phyloP scores from a whole-genome alignment of 2,113 vertebrate species.

The Gobiocypris rarus region DNA sequence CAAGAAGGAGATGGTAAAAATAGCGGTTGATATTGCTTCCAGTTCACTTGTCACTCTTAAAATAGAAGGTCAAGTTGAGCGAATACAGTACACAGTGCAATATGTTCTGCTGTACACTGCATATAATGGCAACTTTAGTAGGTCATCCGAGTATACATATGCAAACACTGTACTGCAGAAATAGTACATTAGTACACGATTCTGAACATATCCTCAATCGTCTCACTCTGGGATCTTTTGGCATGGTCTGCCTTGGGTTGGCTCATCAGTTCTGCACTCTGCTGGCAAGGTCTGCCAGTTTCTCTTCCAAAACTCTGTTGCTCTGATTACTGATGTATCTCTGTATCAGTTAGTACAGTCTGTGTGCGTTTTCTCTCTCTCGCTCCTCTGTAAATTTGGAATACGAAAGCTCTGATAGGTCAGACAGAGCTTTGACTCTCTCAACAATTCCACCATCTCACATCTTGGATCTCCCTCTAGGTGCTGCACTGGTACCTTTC shows the following conservation, averaged over 20 bases:
- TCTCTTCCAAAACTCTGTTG: conserved; percentile 42
- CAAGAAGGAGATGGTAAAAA: background rate
- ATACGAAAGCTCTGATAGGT: background rate
- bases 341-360: conserved; percentile 22
- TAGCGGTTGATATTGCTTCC: background rate
- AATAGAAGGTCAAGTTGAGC: background rate
- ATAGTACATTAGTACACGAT: background rate
- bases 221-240: conserved; percentile 18
- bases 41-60: background rate
- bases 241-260: conserved; percentile 12
- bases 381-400: background rate
- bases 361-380: background rate
- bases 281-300: conserved; percentile 54
- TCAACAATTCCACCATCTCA: background rate
- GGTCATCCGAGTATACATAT: background rate
- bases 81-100: background rate
- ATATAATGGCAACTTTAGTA: background rate
- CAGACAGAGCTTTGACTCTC: background rate
- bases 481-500: background rate
- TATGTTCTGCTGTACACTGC: background rate
- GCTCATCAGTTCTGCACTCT: conserved; percentile 41
- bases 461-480: background rate
- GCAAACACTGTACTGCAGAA: background rate
- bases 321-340: background rate
- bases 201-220: background rate